Conservation (phyloP, 2,113 vertebrate genomes). For the Numida meleagris region DNA sequence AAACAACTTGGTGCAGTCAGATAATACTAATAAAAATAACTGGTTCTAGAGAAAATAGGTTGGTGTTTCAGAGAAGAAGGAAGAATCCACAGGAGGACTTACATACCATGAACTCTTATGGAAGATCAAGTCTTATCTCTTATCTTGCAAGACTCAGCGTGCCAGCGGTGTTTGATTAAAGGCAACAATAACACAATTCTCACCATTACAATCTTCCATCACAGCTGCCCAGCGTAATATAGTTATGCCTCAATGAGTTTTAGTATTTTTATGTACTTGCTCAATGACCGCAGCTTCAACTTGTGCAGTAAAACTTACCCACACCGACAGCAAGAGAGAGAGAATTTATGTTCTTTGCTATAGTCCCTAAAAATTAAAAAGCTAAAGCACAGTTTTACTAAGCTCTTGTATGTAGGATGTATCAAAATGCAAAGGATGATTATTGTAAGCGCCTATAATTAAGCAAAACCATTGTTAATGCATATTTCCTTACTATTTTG, state of each 20-base stretch:
- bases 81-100: not conserved
- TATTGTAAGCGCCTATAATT: no score
- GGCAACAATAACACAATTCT: not conserved
- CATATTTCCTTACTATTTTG: not conserved
- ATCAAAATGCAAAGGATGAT: not conserved
- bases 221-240: not conserved
- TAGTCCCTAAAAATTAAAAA: not conserved
- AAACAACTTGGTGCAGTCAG: not conserved
- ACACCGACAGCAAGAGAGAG: not conserved
- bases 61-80: not conserved
- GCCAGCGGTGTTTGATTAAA: not conserved
- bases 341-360: not conserved
- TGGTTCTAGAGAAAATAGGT: not conserved
- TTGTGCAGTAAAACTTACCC: not conserved
- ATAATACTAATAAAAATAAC: not conserved
- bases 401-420: not conserved
- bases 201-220: not conserved
- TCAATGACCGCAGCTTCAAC: not conserved
- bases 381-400: not conserved
- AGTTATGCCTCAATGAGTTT: not conserved
- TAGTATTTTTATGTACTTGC: not conserved
- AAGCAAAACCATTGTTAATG: not conserved
- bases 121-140: not conserved
- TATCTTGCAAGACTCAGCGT: not conserved
- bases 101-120: not conserved